Percentiles rank a stretch among this genome's conserved stretches.
Evolutionary conservation across 64 coral and sea anemone genomes (phyloP).

Genomic region (Montipora capricornis): DNA sequence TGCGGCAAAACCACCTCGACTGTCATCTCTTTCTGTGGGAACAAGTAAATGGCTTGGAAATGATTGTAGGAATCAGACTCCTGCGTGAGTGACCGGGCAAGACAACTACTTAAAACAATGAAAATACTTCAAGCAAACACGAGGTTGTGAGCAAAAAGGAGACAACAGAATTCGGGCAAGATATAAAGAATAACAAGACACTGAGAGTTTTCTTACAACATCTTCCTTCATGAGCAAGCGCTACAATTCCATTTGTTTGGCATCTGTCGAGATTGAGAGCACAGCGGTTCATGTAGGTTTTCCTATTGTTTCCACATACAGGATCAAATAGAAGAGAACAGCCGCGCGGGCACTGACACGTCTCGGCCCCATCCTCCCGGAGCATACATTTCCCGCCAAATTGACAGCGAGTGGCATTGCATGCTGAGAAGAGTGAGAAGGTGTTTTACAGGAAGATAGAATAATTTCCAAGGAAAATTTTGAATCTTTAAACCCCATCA

Average conservation of each 20-base stretch:
- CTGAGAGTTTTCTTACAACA: conserved; percentile 73
- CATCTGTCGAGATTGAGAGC: conserved; percentile 62
- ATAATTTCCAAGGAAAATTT: background rate
- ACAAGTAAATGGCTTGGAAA: too few relatives aligned
- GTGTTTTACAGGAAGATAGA: background rate
- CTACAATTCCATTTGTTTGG: conserved; percentile 25
- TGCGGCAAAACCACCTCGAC: too few relatives aligned
- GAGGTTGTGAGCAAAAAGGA: too few relatives aligned
- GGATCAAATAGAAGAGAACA: conserved; percentile 68
- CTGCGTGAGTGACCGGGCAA: too few relatives aligned
- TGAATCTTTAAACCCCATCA: background rate
- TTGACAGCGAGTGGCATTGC: conserved; percentile 32
- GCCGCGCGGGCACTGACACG: conserved; percentile 60
- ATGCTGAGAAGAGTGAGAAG: conserved; percentile 16
- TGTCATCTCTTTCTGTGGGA: too few relatives aligned
- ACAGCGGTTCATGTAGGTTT: conserved; percentile 62
- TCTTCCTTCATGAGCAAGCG: conserved; percentile 37
- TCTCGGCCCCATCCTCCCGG: conserved; percentile 22
- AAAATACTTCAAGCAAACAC: too few relatives aligned
- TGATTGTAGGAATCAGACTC: too few relatives aligned
- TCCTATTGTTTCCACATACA: conserved; percentile 73
- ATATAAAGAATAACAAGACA: background rate
- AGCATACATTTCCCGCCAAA: conserved; percentile 60
- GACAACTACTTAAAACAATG: too few relatives aligned
- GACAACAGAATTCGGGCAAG: background rate